Percentiles rank a stretch among this genome's conserved stretches.
Evolutionary conservation across 2,113 vertebrate genomes (phyloP).

Genomic region (Baryphthengus martii): DNA sequence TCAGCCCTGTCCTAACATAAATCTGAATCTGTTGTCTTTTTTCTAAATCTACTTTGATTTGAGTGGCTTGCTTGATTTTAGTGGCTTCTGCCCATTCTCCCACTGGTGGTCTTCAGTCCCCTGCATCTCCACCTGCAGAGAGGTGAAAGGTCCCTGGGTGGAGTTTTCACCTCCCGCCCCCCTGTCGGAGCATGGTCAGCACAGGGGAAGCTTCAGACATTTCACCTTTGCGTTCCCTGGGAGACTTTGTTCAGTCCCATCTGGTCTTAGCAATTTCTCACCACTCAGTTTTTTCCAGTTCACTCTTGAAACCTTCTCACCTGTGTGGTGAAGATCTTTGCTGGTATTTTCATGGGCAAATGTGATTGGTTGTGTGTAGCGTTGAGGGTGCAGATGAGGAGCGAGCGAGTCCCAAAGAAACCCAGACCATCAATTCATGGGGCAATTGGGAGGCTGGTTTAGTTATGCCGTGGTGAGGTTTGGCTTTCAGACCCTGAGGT

Average conservation of each 20-base stretch:
- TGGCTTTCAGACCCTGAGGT: background rate
- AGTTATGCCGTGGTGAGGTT: background rate
- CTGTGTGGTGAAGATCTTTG: background rate
- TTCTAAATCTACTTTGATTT: background rate
- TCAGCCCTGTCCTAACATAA: background rate
- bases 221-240: background rate
- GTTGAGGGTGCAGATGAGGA: background rate
- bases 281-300: rapidly evolving
- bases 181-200: rapidly evolving
- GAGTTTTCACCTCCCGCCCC: background rate
- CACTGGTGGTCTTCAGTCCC: background rate
- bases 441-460: rapidly evolving
- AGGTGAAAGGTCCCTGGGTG: background rate
- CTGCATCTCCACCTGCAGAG: background rate
- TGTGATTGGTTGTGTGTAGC: background rate
- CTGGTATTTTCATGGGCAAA: background rate
- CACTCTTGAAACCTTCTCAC: background rate
- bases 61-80: background rate
- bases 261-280: background rate
- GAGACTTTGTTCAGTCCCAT: background rate
- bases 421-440: background rate
- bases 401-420: background rate
- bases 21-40: background rate
- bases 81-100: background rate
- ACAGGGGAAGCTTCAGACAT: background rate